These are phyloP conservation scores for Sarcoramphus papa DNA, from an alignment of 2,797 vertebrate species.

Conservation along the genomic window DNA sequence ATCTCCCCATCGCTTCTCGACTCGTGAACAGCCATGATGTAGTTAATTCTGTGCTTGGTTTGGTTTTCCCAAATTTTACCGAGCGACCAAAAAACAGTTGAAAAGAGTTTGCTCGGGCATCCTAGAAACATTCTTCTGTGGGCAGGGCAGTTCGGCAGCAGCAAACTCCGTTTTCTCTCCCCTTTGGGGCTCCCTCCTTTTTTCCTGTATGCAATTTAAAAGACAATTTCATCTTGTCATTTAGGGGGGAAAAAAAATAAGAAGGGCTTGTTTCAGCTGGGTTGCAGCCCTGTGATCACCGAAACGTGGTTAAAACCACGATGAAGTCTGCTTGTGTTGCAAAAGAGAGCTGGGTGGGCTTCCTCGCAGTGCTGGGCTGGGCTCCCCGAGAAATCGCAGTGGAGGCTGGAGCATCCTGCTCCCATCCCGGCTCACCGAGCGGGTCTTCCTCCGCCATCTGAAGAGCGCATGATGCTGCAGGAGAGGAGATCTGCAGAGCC, in stretches of 20 bases:
- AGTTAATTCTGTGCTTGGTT: neutral
- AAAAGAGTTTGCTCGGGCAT: neutral
- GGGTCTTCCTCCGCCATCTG: neutral
- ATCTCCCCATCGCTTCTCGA: neutral
- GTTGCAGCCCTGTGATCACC: neutral
- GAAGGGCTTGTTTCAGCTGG: neutral
- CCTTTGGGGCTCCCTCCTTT: neutral
- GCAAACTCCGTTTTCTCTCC: neutral
- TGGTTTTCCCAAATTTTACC: neutral
- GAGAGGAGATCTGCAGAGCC: neutral
- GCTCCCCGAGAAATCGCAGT: accelerated
- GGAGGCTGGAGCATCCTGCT: neutral
- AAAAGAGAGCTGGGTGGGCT: neutral
- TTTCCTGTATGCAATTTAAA: neutral
- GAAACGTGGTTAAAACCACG: neutral
- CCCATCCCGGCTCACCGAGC: neutral
- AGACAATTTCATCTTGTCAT: neutral
- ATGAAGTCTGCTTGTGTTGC: neutral
- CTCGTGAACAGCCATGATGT: accelerated
- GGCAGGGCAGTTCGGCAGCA: neutral
- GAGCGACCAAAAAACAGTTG: neutral
- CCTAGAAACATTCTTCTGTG: neutral
- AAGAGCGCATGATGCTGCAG: neutral
- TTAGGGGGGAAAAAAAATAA: neutral
- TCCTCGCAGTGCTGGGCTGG: neutral